Base-by-base conservation (phyloP, 92 coral and sea anemone genomes). In the Metridium senile region DNA sequence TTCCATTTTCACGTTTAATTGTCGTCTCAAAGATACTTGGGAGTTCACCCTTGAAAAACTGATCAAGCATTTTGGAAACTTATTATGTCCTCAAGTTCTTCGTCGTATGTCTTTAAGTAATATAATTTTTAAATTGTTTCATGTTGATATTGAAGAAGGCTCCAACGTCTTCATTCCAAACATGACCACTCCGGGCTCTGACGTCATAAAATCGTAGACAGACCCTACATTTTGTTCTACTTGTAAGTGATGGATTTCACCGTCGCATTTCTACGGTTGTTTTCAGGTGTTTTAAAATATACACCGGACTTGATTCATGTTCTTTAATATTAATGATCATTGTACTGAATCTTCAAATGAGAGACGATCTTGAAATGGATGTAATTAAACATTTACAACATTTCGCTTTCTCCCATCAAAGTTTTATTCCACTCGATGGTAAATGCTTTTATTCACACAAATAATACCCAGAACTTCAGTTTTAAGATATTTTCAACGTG, bases 41-140 rank as follows among this genome's bases (percentile, higher is more conserved):
- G 34, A 87, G 79, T 80, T 96, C 99, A 26, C 99, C 99, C 72
- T 93, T 96, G 78, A 93, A 93, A 35, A 96, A 82, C 70, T 96
- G 89, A 33, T 96, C 93, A 69, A 96, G 76, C 93, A 90, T 96
- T 27, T 77, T 83, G 27, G 59, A 54, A 45, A 11, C 27, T 32
- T 54, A 54, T 20, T 4, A 39, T 39, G 49, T 39, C 13, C 49
- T 39, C 49, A 39, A 13, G 49, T 39, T 39, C n/a, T n/a, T n/a
- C n/a, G n/a, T n/a, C n/a, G n/a, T n/a, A n/a, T n/a, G n/a, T n/a
- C n/a, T n/a, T n/a, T n/a, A n/a, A n/a, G n/a, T n/a, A n/a, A n/a
- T n/a, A n/a, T 4, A 39, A 39, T 13, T 39, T 13, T 39, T 13
- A 6, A 6, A 39, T 39, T 13, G 49, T 39, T 39, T 39, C 49